phyloP scores from a whole-genome alignment of 1,140 invertebrate species.

The Leptinotarsa undecemlineata region DNA sequence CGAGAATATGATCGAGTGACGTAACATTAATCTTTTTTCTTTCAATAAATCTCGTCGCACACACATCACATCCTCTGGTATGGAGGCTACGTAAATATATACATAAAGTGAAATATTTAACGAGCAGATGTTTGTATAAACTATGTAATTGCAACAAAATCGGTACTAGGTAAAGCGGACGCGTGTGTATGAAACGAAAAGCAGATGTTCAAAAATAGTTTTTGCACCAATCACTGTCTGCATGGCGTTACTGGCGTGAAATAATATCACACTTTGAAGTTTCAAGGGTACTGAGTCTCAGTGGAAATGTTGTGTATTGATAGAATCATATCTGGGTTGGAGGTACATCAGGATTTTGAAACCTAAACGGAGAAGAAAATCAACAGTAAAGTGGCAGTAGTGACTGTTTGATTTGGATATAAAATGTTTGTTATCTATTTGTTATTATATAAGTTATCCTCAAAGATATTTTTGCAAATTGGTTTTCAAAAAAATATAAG shows the following conservation, averaged over 20 bases:
- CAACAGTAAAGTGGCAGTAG: no score
- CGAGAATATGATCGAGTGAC: conserved; percentile 4
- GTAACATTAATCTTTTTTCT: background rate
- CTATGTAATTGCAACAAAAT: conserved; percentile 6
- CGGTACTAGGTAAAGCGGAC: background rate
- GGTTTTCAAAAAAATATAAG: no score
- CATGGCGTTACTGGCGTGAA: background rate
- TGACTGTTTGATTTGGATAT: no score
- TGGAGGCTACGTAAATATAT: conserved; percentile 8
- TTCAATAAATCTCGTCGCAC: background rate
- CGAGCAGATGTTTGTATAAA: conserved; percentile 3
- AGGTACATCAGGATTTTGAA: no score
- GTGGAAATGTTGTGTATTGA: no score
- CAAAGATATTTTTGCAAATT: no score
- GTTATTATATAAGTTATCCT: no score
- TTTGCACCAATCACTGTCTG: conserved; percentile 1
- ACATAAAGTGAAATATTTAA: background rate
- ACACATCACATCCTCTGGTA: conserved; percentile 3
- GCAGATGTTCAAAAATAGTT: conserved; percentile 5
- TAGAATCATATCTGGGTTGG: no score
- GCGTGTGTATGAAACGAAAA: background rate
- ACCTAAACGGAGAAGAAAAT: no score
- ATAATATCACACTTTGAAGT: background rate
- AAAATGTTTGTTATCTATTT: no score
- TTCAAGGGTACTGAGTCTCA: background rate